A percentile compares a stretch with the other conserved stretches of the same genome.
Evolutionary conservation across 2,888 invertebrate genomes (phyloP).

Genomic region (Halictus quadricinctus): DNA sequence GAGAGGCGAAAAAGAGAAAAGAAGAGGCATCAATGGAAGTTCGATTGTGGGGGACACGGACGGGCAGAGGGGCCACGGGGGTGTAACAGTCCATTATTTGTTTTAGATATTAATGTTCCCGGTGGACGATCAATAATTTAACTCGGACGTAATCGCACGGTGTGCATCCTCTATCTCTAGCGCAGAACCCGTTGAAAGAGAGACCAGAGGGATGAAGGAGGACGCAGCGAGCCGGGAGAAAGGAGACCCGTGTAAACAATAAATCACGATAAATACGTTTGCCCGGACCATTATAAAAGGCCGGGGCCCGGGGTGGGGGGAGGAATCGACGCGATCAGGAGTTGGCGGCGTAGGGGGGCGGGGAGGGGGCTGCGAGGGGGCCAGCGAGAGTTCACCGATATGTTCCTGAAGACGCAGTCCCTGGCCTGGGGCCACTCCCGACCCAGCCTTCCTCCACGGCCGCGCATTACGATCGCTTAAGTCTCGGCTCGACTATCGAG

Average conservation of each 20-base stretch:
- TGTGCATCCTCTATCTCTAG: conserved; percentile 69
- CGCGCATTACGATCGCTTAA: conserved; percentile 81
- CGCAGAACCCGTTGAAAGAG: conserved; percentile 57
- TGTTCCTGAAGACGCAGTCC: conserved; percentile 45
- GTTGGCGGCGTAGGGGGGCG: conserved; percentile 29
- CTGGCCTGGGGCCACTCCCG: conserved; percentile 69
- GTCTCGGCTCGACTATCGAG: conserved; percentile 79
- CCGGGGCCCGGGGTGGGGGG: conserved; percentile 61
- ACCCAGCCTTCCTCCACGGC: conserved; percentile 58
- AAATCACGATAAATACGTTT: conserved; percentile 81
- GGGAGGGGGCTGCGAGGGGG: conserved; percentile 29
- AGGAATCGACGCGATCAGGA: conserved; percentile 62
- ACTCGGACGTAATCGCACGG: conserved; percentile 76
- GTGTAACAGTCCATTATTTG: conserved; percentile 73
- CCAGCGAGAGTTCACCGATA: conserved; percentile 63
- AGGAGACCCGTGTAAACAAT: conserved; percentile 79
- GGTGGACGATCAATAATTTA: conserved; percentile 79
- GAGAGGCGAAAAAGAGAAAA: not conserved
- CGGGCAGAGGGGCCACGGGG: conserved; percentile 35
- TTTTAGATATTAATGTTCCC: conserved; percentile 78
- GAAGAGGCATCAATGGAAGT: conserved; percentile 42
- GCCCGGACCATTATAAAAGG: conserved; percentile 78
- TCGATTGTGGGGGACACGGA: conserved; percentile 21
- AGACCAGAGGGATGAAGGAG: conserved; percentile 22
- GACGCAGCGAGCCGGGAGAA: conserved; percentile 46